Evolutionary conservation across 2,113 vertebrate genomes (phyloP), one percentile per base, ranked within the genome.

Genomic region (Cynopterus brachyotis): DNA sequence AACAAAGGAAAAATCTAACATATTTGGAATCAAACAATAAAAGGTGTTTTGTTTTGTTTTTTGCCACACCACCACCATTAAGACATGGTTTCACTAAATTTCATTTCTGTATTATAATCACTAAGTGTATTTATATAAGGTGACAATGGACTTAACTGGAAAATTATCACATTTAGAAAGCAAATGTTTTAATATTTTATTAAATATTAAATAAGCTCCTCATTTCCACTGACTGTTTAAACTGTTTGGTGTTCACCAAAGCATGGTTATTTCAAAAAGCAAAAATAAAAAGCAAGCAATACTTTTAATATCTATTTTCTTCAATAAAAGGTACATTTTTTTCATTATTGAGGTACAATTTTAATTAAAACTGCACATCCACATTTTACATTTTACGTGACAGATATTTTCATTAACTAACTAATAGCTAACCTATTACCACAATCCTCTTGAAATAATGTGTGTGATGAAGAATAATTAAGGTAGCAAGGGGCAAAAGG

Each of bases 401-500:
- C 83, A 97, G 93, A 92, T 59, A 96, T 93, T 95, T 97, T 98
- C 98, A 98, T 98, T 98, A 98, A 90, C 96, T 97, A 98, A 97
- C 95, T 98, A 97, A 98, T 96, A 98, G 95, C 96, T 98, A 98
- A 97, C 96, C 95, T 92, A 92, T 62, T 97, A 95, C 91, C 97
- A 97, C 92, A 96, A 82, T 86, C 40, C 93, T 96, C 87, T 95
- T 97, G 96, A 98, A 98, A 97, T 90, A 96, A 94, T 42, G 95
- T 95, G 86, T 59, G 83, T 97, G 97, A 97, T 97, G 97, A 97
- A 94, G 94, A 66, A 95, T 95, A 98, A 98, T 98, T 98, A 98
- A 97, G 93, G 97, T 78, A 97, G 95, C 94, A 85, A 98, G 98
- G 97, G 97, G 97, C 96, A 98, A 98, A 98, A 98, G 98, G 98